These are phyloP conservation scores for Magallana angulata DNA, from an alignment of 1,140 invertebrate genomes.

Conservation along the genomic window DNA sequence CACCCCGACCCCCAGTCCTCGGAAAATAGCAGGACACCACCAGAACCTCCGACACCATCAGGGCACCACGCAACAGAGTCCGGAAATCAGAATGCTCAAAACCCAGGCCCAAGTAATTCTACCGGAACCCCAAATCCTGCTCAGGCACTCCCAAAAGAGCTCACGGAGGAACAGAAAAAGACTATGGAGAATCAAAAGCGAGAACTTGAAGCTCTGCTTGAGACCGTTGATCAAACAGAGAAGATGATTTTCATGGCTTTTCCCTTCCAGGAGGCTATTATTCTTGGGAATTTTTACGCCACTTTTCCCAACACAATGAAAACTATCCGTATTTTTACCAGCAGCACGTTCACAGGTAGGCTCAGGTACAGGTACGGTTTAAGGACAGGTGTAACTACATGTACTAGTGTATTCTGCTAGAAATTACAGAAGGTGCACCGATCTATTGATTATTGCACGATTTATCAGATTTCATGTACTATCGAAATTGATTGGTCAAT, in stretches of 20 bases:
- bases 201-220: neutral
- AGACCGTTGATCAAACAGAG: neutral
- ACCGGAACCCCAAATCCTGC: neutral
- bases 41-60: too few species aligned
- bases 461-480: too few species aligned
- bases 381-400: too few species aligned
- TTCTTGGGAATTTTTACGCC: slow-evolving; percentile 34
- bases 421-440: too few species aligned
- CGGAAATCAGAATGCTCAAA: neutral
- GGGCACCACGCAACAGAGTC: too few species aligned
- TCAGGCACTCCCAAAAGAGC: neutral
- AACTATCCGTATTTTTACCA: slow-evolving; percentile 97
- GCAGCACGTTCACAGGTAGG: slow-evolving; percentile 95
- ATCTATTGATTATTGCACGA: too few species aligned
- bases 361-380: neutral
- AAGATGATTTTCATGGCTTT: slow-evolving; percentile 1
- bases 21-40: too few species aligned
- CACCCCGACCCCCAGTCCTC: too few species aligned
- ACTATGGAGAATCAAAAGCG: neutral
- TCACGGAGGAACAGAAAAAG: slow-evolving; percentile 3
- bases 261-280: neutral
- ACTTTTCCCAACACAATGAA: slow-evolving; percentile 91
- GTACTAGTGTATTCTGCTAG: too few species aligned
- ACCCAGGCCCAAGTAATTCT: neutral
- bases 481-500: too few species aligned